Conservation (phyloP, 2,888 invertebrate species). For the Ophioninae sp. region DNA sequence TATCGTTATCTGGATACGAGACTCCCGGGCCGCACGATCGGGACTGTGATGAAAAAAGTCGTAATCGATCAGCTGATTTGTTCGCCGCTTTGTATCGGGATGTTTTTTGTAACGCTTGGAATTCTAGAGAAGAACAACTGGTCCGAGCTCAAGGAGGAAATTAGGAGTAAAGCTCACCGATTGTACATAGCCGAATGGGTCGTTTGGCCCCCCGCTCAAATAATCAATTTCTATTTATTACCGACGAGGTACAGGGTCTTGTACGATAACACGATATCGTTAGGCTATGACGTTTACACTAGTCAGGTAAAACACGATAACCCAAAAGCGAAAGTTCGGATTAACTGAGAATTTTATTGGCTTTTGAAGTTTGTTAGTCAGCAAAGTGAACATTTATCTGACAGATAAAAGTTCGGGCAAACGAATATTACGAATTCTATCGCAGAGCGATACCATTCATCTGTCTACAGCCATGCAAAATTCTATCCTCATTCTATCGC, state of each 20-base stretch:
- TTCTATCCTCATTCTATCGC: no score
- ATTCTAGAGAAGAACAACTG: constrained; percentile 86
- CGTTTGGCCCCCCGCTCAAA: constrained; percentile 96
- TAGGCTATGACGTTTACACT: constrained; percentile 93
- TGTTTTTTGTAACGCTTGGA: constrained; percentile 90
- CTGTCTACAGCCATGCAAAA: no score
- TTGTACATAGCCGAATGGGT: constrained; percentile 94
- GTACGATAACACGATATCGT: constrained; percentile 92
- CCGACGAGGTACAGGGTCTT: constrained; percentile 91
- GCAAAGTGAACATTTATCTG: background rate
- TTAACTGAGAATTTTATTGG: constrained; percentile 40
- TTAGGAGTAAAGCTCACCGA: constrained; percentile 88
- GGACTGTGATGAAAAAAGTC: constrained; percentile 88
- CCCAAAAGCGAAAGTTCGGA: constrained; percentile 53
- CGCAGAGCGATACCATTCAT: background rate
- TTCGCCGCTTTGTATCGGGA: constrained; percentile 90
- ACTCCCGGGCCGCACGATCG: constrained; percentile 86
- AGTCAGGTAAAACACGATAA: constrained; percentile 88
- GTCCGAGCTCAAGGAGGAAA: constrained; percentile 85
- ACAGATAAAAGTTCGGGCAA: background rate
- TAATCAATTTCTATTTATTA: constrained; percentile 94
- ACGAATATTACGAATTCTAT: background rate
- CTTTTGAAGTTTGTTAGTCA: constrained; percentile 4
- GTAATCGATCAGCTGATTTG: constrained; percentile 91
- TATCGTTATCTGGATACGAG: constrained; percentile 89